Conservation (phyloP, 2,797 vertebrate species). For the Gymnocypris eckloni region DNA sequence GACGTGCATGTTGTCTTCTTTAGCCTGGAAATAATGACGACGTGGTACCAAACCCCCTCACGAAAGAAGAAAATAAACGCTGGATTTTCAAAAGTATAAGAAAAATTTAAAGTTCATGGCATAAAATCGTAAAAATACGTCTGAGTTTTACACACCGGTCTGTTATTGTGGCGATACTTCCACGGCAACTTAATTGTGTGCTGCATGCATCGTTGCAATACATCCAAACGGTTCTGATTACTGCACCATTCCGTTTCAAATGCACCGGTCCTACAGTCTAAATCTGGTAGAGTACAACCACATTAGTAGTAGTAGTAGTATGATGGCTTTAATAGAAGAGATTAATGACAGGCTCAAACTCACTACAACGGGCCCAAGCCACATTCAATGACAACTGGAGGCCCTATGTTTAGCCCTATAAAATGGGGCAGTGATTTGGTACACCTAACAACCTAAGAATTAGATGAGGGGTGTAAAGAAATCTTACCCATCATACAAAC, state of each 20-base stretch:
- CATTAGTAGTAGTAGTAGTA: slow-evolving; percentile 50
- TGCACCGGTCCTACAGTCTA: neutral
- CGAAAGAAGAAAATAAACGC: too few relatives aligned
- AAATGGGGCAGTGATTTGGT: slow-evolving; percentile 63
- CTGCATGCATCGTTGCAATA: neutral
- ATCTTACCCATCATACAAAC: slow-evolving; percentile 99
- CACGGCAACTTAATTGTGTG: too few relatives aligned
- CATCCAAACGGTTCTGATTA: neutral
- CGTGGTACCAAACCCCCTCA: too few relatives aligned
- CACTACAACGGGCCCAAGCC: slow-evolving; percentile 71
- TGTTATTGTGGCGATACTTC: too few relatives aligned
- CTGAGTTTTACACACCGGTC: too few relatives aligned
- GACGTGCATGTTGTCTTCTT: too few relatives aligned
- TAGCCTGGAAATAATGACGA: too few relatives aligned
- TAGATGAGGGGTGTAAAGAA: slow-evolving; percentile 89
- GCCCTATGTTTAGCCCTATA: slow-evolving; percentile 49
- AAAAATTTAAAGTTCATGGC: too few relatives aligned
- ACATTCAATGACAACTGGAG: slow-evolving; percentile 72
- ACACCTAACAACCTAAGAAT: slow-evolving; percentile 75
- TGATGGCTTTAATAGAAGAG: slow-evolving; percentile 78
- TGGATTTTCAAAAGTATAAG: too few relatives aligned
- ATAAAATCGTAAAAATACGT: too few relatives aligned
- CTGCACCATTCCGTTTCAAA: neutral
- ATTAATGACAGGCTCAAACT: slow-evolving; percentile 71
- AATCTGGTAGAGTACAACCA: slow-evolving; percentile 49